Percentiles rank a stretch among this genome's conserved stretches.
phyloP scores from a whole-genome alignment of 2,113 vertebrate species.

The Leptocoma aspasia region DNA sequence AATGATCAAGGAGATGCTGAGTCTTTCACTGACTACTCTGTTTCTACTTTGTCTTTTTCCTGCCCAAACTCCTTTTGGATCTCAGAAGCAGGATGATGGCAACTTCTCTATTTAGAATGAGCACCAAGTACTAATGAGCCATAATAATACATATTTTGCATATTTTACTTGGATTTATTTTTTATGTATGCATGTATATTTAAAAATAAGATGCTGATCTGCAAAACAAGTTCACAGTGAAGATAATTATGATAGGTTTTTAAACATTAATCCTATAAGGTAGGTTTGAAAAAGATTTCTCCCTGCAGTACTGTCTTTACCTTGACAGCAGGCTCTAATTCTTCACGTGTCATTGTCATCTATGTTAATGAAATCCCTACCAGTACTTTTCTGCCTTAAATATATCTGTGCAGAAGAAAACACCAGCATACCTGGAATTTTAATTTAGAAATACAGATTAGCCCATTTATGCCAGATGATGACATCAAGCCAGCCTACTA shows the following conservation, averaged over 20 bases:
- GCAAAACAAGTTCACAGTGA: not conserved
- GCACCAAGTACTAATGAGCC: not conserved
- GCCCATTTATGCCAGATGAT: not conserved
- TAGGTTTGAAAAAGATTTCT: not conserved
- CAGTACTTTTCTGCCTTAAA: not conserved
- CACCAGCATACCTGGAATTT: not conserved
- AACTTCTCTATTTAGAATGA: not conserved
- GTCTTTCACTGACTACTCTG: not conserved
- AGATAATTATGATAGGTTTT: not conserved
- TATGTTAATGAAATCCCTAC: not conserved
- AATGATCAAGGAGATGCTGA: not conserved
- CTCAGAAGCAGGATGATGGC: not conserved
- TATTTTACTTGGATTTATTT: not conserved
- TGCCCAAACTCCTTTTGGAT: not conserved
- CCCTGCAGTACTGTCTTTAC: not conserved
- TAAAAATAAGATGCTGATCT: not conserved
- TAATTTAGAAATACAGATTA: not conserved
- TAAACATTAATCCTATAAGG: not conserved
- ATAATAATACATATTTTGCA: not conserved
- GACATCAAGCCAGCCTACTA: not conserved
- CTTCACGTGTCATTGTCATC: not conserved
- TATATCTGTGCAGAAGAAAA: not conserved
- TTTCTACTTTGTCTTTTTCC: not conserved
- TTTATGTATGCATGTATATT: not conserved
- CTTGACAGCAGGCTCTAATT: not conserved